Percentiles rank a stretch among this genome's conserved stretches.
These are phyloP conservation scores for Lytechinus variegatus DNA, from an alignment of 35 echinoderm and acorn worm genomes.

Conservation along the genomic window DNA sequence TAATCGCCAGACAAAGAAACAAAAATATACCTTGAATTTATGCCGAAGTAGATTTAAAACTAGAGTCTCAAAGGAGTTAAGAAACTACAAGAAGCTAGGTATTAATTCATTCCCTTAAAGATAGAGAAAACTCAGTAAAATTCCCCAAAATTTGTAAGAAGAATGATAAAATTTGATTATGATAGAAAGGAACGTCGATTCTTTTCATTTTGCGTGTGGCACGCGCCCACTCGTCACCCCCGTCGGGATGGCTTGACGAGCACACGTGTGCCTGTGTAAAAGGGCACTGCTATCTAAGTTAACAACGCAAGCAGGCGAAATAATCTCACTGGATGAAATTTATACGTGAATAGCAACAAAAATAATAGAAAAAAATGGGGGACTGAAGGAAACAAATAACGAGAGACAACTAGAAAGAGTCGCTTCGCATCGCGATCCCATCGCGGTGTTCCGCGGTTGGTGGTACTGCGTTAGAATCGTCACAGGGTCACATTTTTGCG, in stretches of 20 bases:
- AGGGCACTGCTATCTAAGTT: not conserved
- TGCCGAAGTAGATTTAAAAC: too few species aligned
- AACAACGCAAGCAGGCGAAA: constrained; percentile 27
- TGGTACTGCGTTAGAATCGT: not conserved
- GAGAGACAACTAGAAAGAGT: not conserved
- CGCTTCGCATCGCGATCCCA: not conserved
- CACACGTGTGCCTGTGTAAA: constrained; percentile 26
- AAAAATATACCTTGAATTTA: too few species aligned
- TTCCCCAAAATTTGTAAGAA: too few species aligned
- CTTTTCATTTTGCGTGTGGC: not conserved
- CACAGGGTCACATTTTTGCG: not conserved
- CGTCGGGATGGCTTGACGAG: not conserved
- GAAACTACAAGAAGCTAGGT: too few species aligned
- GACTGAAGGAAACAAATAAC: not conserved
- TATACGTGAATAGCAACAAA: not conserved
- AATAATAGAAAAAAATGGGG: not conserved
- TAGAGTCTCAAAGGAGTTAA: too few species aligned
- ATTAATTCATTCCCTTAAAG: too few species aligned
- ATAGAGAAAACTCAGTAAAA: too few species aligned
- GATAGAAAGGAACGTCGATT: not conserved
- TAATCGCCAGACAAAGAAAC: too few species aligned
- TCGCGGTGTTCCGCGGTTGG: not conserved
- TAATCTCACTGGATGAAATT: constrained; percentile 25
- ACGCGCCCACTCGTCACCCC: not conserved
- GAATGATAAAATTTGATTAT: not conserved